Evolutionary conservation across 2,113 vertebrate genomes (phyloP), one percentile per base, ranked within the genome.

Genomic region (Nothocercus nigrocapillus): DNA sequence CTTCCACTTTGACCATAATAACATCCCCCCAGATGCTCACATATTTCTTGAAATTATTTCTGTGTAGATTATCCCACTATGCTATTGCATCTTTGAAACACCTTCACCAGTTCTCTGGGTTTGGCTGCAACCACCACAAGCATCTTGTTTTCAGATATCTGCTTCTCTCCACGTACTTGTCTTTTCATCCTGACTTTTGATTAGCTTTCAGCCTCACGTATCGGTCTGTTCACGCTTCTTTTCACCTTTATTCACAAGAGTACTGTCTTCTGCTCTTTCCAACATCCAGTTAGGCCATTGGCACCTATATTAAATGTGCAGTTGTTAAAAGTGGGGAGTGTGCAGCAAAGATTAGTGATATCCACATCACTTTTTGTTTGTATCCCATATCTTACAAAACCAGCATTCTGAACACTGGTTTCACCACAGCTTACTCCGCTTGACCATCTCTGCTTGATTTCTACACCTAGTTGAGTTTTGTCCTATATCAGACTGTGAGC

Each of bases 131-230:
- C 58, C 13, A 10, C 25, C 67, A 61, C 21, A 58, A 58, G 28
- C 15, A 24, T 53, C 36, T 81, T 75, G 38, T 70, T 90, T 86
- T 88, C 66, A 75, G 72, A 86, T 9, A 22, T 77, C 61, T 72
- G 16, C 63, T 85, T 78, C 44, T 74, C 36, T 82, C 40, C 5
- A 3, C 24, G 77, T 85, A 44, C 8, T 36, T 91, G 25, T 80
- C 51, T 81, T 92, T 63, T 72, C 40, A 10, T 34, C 4, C 14
- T 92, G 51, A 72, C 13, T 38, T 81, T 80, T 66, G 42, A 56
- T 1, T 1, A 53, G 56, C 67, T 75, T 93, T 90, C 86, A 92
- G 42, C 27, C 18, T 83, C 61, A 66, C 75, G 4, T 54, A 15
- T 90, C 12, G 15, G 24, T 77, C 90, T 90, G 7, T 80, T 88